Evolutionary conservation across 2,888 invertebrate species (phyloP).

Genomic region (Elegia similella): DNA sequence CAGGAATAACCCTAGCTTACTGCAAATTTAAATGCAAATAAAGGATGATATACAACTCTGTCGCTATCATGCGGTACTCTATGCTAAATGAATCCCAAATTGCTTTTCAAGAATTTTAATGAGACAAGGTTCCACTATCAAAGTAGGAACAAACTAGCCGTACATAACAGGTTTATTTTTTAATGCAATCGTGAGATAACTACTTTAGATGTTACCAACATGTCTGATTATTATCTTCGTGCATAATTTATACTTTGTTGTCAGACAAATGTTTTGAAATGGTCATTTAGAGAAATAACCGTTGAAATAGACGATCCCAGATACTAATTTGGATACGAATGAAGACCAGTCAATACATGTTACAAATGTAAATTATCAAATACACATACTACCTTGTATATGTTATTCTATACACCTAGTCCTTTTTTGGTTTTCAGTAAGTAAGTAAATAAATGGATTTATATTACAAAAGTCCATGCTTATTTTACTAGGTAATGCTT

Average conservation of each 20-base stretch:
- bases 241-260: slow-evolving; percentile 2
- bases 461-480: too few species aligned
- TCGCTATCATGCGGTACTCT: slow-evolving; percentile 3
- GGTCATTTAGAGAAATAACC: background rate
- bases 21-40: slow-evolving; percentile 3
- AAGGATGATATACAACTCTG: background rate
- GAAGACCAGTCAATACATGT: too few species aligned
- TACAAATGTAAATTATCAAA: too few species aligned
- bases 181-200: slow-evolving; percentile 1
- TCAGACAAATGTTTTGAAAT: background rate
- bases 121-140: slow-evolving; percentile 7
- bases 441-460: too few species aligned
- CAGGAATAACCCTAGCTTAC: background rate
- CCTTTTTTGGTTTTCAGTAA: too few species aligned
- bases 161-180: slow-evolving; percentile 11
- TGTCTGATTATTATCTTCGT: slow-evolving; percentile 5
- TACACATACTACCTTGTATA: too few species aligned
- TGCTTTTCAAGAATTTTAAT: slow-evolving; percentile 9
- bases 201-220: slow-evolving; percentile 3
- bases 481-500: too few species aligned
- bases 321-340: background rate
- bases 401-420: too few species aligned
- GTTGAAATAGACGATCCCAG: background rate
- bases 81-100: slow-evolving; percentile 10
- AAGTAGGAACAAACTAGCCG: slow-evolving; percentile 10